Conservation (phyloP, 2,797 vertebrate genomes). For the Petrocephalus sullivani region DNA sequence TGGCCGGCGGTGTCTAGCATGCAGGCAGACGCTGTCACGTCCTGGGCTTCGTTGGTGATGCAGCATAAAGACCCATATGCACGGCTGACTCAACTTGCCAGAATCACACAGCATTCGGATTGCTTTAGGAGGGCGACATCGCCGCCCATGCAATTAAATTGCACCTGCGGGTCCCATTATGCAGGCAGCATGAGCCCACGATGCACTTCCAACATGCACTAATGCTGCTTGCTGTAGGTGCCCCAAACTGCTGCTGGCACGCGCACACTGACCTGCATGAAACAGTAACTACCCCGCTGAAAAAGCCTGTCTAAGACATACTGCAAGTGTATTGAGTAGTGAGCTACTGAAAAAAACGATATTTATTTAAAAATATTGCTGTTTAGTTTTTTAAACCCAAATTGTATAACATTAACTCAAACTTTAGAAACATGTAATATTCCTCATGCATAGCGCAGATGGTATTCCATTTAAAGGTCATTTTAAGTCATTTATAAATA, state of each 20-base stretch:
- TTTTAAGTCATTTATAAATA: neutral
- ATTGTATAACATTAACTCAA: neutral
- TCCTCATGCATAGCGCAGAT: neutral
- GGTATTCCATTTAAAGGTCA: neutral
- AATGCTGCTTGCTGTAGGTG: neutral
- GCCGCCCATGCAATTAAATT: conserved; percentile 52
- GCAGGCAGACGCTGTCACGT: neutral
- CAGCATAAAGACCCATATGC: conserved; percentile 33
- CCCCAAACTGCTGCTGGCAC: neutral
- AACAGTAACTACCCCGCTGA: neutral
- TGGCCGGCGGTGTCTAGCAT: neutral
- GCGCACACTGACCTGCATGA: neutral
- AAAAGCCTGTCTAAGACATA: neutral
- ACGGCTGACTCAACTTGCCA: conserved; percentile 54
- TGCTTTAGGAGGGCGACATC: conserved; percentile 55
- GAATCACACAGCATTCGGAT: conserved; percentile 55
- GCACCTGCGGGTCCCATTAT: conserved; percentile 47
- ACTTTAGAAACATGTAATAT: neutral
- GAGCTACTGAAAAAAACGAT: neutral
- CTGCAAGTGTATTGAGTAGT: neutral
- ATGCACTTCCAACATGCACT: neutral
- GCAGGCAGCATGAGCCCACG: neutral
- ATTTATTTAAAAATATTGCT: neutral
- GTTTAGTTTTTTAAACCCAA: neutral
- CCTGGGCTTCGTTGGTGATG: neutral